phyloP scores from a whole-genome alignment of 2,113 vertebrate genomes.

The Cariama cristata region DNA sequence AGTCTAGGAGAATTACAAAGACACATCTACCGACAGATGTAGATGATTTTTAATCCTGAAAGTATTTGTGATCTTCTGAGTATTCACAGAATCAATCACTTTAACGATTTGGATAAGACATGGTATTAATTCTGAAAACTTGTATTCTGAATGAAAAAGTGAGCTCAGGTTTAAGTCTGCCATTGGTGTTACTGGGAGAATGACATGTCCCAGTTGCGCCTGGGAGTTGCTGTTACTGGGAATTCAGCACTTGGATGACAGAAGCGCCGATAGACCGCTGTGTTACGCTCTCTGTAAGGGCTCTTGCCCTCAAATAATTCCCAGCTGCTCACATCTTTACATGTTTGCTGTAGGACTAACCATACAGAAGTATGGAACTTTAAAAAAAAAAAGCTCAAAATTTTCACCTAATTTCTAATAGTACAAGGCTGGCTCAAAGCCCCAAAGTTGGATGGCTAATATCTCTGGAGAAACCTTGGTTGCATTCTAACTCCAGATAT shows the following conservation, averaged over 20 bases:
- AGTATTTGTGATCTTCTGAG: neutral
- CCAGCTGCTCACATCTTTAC: neutral
- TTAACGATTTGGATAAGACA: neutral
- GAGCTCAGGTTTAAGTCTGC: neutral
- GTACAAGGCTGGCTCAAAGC: neutral
- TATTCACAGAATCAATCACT: neutral
- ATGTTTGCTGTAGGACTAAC: neutral
- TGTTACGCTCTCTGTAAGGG: neutral
- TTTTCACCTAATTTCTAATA: neutral
- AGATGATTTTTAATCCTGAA: neutral
- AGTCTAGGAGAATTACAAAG: neutral
- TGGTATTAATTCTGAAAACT: neutral
- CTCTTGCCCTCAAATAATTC: neutral
- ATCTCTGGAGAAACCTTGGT: neutral
- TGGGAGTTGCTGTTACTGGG: neutral
- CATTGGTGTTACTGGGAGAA: neutral
- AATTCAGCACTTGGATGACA: neutral
- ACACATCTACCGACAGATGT: neutral
- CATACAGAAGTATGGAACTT: neutral
- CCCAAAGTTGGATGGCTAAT: neutral
- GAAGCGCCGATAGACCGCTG: fast-evolving
- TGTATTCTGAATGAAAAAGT: neutral
- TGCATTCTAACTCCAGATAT: neutral
- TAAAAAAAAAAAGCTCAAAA: neutral
- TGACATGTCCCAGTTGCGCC: neutral